Evolutionary conservation across 2,888 invertebrate genomes (phyloP), one percentile per base, ranked within the genome.

Genomic region (Callyntrura guangdongensis): DNA sequence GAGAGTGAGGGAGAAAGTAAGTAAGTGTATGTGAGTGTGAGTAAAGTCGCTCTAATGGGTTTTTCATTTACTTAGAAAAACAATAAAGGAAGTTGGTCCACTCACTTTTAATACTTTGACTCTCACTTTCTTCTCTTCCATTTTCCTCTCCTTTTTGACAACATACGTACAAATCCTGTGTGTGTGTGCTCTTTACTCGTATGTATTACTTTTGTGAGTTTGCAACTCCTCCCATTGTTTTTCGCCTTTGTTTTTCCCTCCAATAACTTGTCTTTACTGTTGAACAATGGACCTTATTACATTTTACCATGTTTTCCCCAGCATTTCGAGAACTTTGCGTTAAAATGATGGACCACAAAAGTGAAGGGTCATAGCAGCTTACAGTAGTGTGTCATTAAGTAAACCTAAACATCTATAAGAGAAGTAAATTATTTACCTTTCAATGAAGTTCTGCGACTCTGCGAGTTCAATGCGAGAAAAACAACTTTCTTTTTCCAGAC

Each of bases 31-130:
- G 81, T 61, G 59, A 79, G 61, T 81, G 59, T 61, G 59, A 61
- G 81, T 81, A 88, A 88, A 88, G 82, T 82, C 88, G 53, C 82
- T 56, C 82, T 88, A 88, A 88, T 88, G 88, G 88, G 82, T 88
- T 88, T 88, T 88, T 88, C 88, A 88, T 88, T 88, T 82, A 88
- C 88, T 83, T 89, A 74, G 83, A 89, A 89, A 89, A 89, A 89
- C 83, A 89, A 89, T 83, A 82, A 83, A 89, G 83, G 89, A 89
- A 83, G 89, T 83, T 83, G 83, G 83, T 67, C 74, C 89, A 83
- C 83, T 83, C 87, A 79, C 87, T 79, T 87, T 69, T 87, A 81
- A 87, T 87, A 87, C 87, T 82, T 88, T 82, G 53, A 59, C 88
- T 64, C 69, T 82, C 59, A 22, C 61, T 69, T 82, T 82, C 72